Conservation (phyloP, 1,140 invertebrate species). For the Archivesica marissinica region DNA sequence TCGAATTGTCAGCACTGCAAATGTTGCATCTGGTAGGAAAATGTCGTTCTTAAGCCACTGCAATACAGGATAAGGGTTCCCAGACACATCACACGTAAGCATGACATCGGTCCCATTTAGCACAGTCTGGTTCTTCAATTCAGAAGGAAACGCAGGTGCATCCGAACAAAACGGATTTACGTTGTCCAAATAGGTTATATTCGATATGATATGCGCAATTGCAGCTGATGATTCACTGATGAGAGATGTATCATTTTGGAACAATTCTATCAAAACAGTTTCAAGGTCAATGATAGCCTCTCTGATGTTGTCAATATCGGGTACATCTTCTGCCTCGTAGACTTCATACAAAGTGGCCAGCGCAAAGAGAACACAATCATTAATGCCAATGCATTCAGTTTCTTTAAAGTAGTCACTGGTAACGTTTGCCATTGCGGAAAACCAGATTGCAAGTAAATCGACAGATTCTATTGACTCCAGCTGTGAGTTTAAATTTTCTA, state of each 20-base stretch:
- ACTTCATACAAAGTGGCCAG: conserved; percentile 8
- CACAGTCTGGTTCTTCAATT: conserved; percentile 5
- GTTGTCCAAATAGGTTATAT: background rate
- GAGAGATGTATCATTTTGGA: background rate
- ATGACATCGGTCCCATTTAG: background rate
- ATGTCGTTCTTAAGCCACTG: conserved; percentile 19
- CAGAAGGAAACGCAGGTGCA: background rate
- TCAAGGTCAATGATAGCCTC: conserved; percentile 19
- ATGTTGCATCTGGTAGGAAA: background rate
- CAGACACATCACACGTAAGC: conserved; percentile 6
- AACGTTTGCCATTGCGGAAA: conserved; percentile 21
- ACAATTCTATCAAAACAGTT: background rate
- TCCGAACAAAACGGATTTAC: conserved; percentile 37
- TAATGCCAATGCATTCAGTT: background rate
- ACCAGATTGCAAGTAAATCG: conserved; percentile 20
- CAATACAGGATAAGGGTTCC: conserved; percentile 4
- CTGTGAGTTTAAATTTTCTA: background rate
- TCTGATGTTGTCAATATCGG: background rate
- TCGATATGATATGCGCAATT: background rate
- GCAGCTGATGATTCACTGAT: background rate
- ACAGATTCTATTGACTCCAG: background rate
- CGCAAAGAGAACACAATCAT: conserved; percentile 37
- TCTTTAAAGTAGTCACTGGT: conserved; percentile 14
- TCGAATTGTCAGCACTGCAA: background rate
- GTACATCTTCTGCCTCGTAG: conserved; percentile 7